Evolutionary conservation across 35 echinoderm and acorn worm genomes (phyloP).

Genomic region (Eucidaris tribuloides): DNA sequence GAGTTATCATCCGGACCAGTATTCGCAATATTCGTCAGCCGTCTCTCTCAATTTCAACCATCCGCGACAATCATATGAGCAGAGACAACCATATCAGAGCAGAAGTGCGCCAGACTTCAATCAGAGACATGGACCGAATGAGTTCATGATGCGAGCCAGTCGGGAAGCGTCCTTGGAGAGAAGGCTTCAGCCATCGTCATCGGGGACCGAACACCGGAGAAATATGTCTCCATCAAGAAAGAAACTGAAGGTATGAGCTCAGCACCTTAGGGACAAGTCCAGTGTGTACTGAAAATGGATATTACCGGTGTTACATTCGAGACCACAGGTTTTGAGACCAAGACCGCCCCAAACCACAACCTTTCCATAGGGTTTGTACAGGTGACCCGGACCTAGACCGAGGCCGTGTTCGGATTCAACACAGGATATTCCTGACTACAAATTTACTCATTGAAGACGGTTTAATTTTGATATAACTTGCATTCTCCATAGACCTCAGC

Average conservation of each 20-base stretch:
- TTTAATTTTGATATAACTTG: too few relatives aligned
- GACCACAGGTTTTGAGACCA: too few relatives aligned
- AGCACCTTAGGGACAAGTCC: neutral
- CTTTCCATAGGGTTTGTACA: too few relatives aligned
- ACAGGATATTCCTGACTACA: neutral
- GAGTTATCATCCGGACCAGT: constrained; percentile 83
- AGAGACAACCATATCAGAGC: neutral
- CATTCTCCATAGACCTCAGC: too few relatives aligned
- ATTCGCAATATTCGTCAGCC: constrained; percentile 50
- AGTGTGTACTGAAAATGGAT: neutral
- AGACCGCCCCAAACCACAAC: neutral
- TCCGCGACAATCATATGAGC: neutral
- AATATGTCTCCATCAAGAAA: neutral
- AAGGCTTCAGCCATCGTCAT: neutral
- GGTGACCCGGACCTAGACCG: too few relatives aligned
- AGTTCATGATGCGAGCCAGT: neutral
- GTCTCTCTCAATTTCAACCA: constrained; percentile 10
- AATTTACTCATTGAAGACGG: too few relatives aligned
- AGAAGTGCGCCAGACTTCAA: neutral
- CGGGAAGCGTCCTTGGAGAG: neutral
- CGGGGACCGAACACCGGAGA: neutral
- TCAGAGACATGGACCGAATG: neutral
- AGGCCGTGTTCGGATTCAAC: neutral
- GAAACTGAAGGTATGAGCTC: neutral
- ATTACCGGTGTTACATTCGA: neutral